These are phyloP conservation scores for Oscheius sp. DNA, from an alignment of 2,888 invertebrate species.

Conservation along the genomic window DNA sequence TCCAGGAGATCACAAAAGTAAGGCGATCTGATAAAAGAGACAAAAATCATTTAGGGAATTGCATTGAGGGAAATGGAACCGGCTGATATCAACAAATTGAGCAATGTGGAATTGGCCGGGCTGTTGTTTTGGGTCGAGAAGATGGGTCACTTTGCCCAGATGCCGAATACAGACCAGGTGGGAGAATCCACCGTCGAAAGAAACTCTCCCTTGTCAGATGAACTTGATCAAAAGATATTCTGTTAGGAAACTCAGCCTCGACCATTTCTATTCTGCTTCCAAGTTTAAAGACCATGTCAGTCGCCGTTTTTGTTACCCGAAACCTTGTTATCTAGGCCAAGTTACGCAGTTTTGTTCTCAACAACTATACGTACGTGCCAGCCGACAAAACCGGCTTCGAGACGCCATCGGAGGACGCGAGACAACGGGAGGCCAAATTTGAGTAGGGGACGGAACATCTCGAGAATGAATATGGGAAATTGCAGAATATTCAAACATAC, in stretches of 20 bases:
- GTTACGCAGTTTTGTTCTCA: constrained; percentile 66
- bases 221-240: constrained; percentile 63
- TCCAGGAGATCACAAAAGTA: constrained; percentile 47
- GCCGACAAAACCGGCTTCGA: constrained; percentile 68
- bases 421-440: constrained; percentile 54
- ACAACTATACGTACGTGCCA: constrained; percentile 69
- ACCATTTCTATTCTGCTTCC: constrained; percentile 69
- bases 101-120: constrained; percentile 66
- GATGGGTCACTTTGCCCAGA: constrained; percentile 56
- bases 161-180: constrained; percentile 57
- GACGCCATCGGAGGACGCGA: constrained; percentile 59
- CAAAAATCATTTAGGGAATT: constrained; percentile 13
- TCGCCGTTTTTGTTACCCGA: not conserved
- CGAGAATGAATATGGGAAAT: constrained; percentile 10
- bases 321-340: constrained; percentile 40
- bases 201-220: constrained; percentile 15
- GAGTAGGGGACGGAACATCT: constrained; percentile 44
- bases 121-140: constrained; percentile 70
- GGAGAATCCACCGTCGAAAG: not conserved
- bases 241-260: constrained; percentile 66
- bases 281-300: constrained; percentile 58
- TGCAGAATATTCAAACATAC: constrained; percentile 68
- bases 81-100: constrained; percentile 62
- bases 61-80: constrained; percentile 61
- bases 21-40: not conserved